Evolutionary conservation across 1,140 invertebrate genomes (phyloP), one percentile per base, ranked within the genome.

Genomic region (Eriocheir sinensis): DNA sequence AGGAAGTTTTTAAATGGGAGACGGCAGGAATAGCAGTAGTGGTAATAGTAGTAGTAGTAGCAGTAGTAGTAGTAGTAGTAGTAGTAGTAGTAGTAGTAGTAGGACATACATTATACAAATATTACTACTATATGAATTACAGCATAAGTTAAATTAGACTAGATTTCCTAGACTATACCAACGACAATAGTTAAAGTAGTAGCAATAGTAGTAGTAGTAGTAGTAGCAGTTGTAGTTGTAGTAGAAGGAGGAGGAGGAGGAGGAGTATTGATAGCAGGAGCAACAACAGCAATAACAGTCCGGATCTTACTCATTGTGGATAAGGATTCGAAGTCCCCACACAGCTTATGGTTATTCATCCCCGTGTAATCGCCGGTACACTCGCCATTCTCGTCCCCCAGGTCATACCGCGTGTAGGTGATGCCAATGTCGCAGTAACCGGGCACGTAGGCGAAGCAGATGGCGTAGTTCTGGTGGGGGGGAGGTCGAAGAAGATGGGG

Each of bases 381-480:
- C 96, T 98, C 96, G 3, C 97, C 97, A 85, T 97, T 97, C 41
- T 96, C 96, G 95, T 97, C 97, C 91, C 97, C 96, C 12, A 95
- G 89, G 94, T 97, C 97, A 0, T 93, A 41, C n/a, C 48, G 72
- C 41, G 96, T 96, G 93, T 97, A 98, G 27, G 96, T 97, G 94
- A 98, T 98, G 0, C 97, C 98, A 1, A 98, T 97, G 88, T 97
- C 97, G 96, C 98, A 98, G 32, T 97, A 97, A 32, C 97, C 97
- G 9, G 97, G 95, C 60, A 97, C 97, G 94, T 98, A 97, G 89
- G 97, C 96, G 91, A 98, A 97, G 96, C 98, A 98, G 92, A 98
- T 98, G 0, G 98, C 98, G 96, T 98, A 98, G 96, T 98, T 98
- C 0, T 98, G 96, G 96, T 98, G 98, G 96, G 98, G 21, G 60